These are phyloP conservation scores for Okamejei kenojei DNA, from an alignment of 2,797 vertebrate genomes.

Conservation along the genomic window DNA sequence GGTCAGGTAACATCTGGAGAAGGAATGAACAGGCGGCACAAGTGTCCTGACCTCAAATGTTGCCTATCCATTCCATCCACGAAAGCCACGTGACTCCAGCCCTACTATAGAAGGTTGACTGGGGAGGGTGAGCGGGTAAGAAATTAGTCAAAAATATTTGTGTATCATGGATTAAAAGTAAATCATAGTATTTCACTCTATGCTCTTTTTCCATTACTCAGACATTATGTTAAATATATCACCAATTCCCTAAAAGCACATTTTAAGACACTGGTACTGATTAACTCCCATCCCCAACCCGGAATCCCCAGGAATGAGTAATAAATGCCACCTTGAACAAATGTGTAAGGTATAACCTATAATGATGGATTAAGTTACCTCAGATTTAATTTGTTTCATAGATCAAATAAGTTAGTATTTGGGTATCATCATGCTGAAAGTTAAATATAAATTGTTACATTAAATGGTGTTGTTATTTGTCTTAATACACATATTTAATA, in stretches of 20 bases:
- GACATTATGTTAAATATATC: not conserved
- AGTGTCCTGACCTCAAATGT: too few species aligned
- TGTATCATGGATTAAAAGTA: not conserved
- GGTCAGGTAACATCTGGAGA: too few species aligned
- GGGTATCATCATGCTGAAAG: not conserved
- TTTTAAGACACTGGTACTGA: not conserved
- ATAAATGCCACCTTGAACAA: not conserved
- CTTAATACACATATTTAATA: not conserved
- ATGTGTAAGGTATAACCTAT: not conserved
- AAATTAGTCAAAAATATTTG: not conserved
- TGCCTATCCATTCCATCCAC: too few species aligned
- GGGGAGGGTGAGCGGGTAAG: too few species aligned
- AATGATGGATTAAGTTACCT: not conserved
- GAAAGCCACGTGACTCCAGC: not conserved
- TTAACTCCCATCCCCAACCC: not conserved
- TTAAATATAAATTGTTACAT: not conserved
- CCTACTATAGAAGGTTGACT: not conserved
- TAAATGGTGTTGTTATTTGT: slow-evolving; percentile 1
- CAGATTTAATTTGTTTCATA: not conserved
- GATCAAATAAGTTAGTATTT: slow-evolving; percentile 2
- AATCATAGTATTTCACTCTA: not conserved
- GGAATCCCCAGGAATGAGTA: not conserved
- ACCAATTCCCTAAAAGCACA: not conserved
- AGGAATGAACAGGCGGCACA: too few species aligned
- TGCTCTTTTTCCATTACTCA: not conserved